phyloP scores from a whole-genome alignment of 2,888 invertebrate species.

The Leptopilina myrica region DNA sequence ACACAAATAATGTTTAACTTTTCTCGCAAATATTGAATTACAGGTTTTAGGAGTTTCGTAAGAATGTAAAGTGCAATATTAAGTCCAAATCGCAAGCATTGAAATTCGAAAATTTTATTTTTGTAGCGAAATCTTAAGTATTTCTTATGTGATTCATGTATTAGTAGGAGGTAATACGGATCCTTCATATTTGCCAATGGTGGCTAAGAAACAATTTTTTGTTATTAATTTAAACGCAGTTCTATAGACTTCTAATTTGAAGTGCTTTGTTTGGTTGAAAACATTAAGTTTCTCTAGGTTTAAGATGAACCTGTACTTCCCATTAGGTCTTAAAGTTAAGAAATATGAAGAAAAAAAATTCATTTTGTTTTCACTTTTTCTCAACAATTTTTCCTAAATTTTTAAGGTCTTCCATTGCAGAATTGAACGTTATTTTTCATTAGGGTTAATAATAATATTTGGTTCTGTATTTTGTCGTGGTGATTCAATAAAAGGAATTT shows the following conservation, averaged over 20 bases:
- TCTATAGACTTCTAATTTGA: slow-evolving; percentile 51
- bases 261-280: slow-evolving; percentile 45
- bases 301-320: slow-evolving; percentile 41
- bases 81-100: slow-evolving; percentile 49
- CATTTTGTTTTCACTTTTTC: neutral
- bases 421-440: neutral
- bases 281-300: slow-evolving; percentile 48
- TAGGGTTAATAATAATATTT: neutral
- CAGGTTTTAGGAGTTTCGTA: slow-evolving; percentile 50
- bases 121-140: slow-evolving; percentile 48
- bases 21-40: slow-evolving; percentile 33
- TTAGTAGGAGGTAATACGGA: slow-evolving; percentile 46
- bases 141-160: slow-evolving; percentile 42
- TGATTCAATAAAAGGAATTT: neutral
- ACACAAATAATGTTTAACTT: neutral
- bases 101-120: slow-evolving; percentile 46
- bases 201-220: slow-evolving; percentile 41
- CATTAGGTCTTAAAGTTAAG: slow-evolving; percentile 38
- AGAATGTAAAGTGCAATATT: slow-evolving; percentile 47
- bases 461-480: neutral
- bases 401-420: neutral
- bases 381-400: neutral
- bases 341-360: slow-evolving; percentile 47
- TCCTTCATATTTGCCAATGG: slow-evolving; percentile 47
- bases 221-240: slow-evolving; percentile 39